Percentiles rank a stretch among this genome's conserved stretches.
Conservation (phyloP, 2,113 vertebrate species). For the Andinoacara biseriatus region DNA sequence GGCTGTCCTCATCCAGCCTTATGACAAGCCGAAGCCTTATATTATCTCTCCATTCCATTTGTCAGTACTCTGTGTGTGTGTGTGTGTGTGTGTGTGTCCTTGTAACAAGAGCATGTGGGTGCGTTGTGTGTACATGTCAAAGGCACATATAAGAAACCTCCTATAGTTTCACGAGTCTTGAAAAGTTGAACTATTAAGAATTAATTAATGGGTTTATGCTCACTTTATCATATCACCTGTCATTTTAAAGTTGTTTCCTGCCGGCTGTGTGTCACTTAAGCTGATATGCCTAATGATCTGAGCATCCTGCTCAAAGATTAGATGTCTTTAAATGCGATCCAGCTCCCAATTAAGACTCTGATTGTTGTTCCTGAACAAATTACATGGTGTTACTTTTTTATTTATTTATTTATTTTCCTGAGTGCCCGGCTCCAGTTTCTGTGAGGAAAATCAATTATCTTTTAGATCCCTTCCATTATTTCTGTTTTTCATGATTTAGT, state of each 20-base stretch:
- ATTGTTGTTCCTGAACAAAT: slow-evolving; percentile 10
- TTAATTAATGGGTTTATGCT: not conserved
- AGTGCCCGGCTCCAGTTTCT: not conserved
- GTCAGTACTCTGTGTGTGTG: not conserved
- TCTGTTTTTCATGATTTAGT: not conserved
- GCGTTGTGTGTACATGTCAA: slow-evolving; percentile 5
- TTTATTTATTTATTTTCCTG: not conserved
- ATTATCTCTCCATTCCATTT: slow-evolving; percentile 32
- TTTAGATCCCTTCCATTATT: not conserved
- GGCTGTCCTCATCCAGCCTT: slow-evolving; percentile 43
- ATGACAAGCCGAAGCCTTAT: slow-evolving; percentile 41
- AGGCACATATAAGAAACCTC: not conserved
- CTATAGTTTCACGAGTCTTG: not conserved
- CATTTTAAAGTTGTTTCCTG: slow-evolving; percentile 17
- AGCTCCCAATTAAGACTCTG: slow-evolving; percentile 9
- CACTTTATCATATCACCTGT: slow-evolving; percentile 15
- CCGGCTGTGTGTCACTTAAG: slow-evolving; percentile 9
- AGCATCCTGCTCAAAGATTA: slow-evolving; percentile 26
- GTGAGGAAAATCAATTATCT: not conserved
- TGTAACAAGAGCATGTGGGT: not conserved
- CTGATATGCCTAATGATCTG: slow-evolving; percentile 21
- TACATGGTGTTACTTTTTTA: not conserved
- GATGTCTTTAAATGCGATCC: slow-evolving; percentile 15
- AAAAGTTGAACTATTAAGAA: slow-evolving; percentile 2
- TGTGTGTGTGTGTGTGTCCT: not conserved